Evolutionary conservation across 2,797 vertebrate genomes (phyloP).

Genomic region (Odontamblyopus lacepedii): DNA sequence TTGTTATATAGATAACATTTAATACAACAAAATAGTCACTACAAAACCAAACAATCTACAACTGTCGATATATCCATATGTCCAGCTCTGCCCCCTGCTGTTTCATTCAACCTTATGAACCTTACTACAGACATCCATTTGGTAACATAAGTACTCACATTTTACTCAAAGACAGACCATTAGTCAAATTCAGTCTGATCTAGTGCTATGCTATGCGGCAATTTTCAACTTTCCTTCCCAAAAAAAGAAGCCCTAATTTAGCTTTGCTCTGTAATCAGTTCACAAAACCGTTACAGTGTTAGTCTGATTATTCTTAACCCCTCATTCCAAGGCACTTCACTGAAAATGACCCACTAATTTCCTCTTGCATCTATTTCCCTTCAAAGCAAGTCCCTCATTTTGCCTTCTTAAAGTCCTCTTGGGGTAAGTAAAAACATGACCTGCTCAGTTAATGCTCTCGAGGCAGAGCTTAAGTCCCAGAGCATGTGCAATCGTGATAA

Average conservation of each 20-base stretch:
- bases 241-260: conserved; percentile 4
- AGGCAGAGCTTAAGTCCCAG: conserved; percentile 61
- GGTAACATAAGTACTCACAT: not conserved
- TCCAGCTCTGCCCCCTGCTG: not conserved
- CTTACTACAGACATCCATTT: not conserved
- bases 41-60: not conserved
- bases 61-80: not conserved
- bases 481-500: conserved; percentile 66
- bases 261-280: conserved; percentile 9
- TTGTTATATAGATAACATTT: conserved; percentile 5
- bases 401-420: conserved; percentile 25
- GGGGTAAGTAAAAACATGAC: conserved; percentile 58
- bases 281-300: not conserved
- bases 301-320: conserved; percentile 8
- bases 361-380: conserved; percentile 30
- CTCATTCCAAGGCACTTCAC: conserved; percentile 1
- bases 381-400: conserved; percentile 32
- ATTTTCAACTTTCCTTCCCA: conserved; percentile 23
- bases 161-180: conserved; percentile 25
- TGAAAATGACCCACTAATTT: conserved; percentile 23
- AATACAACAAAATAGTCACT: not conserved
- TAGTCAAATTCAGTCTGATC: conserved; percentile 48
- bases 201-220: conserved; percentile 24
- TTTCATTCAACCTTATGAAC: not conserved
- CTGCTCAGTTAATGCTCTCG: conserved; percentile 46